These are phyloP conservation scores for Melanotaenia parkinsoni DNA, from an alignment of 2,797 vertebrate genomes.

Conservation along the genomic window DNA sequence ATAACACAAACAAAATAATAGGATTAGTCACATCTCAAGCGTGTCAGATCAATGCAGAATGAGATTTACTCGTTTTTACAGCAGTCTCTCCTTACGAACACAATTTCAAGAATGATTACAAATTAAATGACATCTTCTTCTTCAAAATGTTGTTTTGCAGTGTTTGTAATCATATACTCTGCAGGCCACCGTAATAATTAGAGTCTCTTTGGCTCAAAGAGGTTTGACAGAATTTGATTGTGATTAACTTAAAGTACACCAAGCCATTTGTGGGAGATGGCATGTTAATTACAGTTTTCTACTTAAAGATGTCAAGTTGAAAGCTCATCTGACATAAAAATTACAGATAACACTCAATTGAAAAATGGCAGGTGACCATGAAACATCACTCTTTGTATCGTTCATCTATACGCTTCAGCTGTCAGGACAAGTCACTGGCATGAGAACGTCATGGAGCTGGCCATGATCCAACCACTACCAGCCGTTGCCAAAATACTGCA, in stretches of 20 bases:
- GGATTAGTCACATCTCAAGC: background rate
- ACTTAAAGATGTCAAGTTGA: constrained; percentile 19
- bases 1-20: background rate
- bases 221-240: background rate
- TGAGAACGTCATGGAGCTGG: constrained; percentile 16
- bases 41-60: background rate
- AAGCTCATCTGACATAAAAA: constrained; percentile 30
- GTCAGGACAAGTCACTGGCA: constrained; percentile 22
- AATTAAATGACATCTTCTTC: background rate
- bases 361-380: constrained; percentile 24
- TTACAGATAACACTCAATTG: constrained; percentile 20
- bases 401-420: constrained; percentile 21
- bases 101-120: background rate
- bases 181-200: constrained; percentile 3
- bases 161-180: background rate
- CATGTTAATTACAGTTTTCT: constrained; percentile 37
- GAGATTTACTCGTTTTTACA: background rate
- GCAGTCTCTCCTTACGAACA: background rate
- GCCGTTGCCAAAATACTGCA: constrained; percentile 44
- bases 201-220: constrained; percentile 14
- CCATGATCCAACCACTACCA: constrained; percentile 19
- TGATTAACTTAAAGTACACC: constrained; percentile 12
- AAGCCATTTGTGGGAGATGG: constrained; percentile 9
- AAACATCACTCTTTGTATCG: constrained; percentile 16
- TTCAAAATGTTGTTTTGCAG: background rate